Evolutionary conservation across 2,797 vertebrate species (phyloP).

Genomic region (Notamacropus eugenii): DNA sequence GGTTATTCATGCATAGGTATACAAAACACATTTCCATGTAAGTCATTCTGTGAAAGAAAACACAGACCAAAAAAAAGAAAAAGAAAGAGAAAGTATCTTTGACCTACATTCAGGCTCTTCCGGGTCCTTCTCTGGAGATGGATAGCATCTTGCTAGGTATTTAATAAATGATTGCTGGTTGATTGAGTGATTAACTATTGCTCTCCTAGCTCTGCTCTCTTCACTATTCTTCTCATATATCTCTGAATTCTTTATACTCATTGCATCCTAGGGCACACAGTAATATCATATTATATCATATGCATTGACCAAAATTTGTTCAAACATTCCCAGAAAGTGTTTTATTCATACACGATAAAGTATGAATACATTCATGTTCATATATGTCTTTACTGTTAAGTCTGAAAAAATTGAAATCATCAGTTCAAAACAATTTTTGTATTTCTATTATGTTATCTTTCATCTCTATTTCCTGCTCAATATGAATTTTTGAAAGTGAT

Average conservation of each 20-base stretch:
- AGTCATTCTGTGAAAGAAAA: neutral
- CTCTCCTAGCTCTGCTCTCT: neutral
- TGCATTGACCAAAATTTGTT: neutral
- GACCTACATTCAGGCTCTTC: neutral
- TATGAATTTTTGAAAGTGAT: neutral
- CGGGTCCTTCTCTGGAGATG: neutral
- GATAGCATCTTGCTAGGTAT: neutral
- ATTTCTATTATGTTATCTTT: neutral
- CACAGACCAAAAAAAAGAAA: neutral
- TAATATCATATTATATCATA: neutral
- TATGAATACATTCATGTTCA: neutral
- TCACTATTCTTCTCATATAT: neutral
- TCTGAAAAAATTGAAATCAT: neutral
- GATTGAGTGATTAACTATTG: neutral
- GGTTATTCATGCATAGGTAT: neutral
- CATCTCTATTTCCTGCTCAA: neutral
- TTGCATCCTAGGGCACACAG: neutral
- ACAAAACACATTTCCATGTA: neutral
- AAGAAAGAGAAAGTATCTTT: neutral
- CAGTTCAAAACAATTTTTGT: neutral
- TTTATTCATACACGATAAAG: neutral
- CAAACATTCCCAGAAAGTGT: constrained; percentile 2
- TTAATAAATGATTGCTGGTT: neutral
- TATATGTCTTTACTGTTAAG: neutral
- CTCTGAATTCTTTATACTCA: neutral